phyloP scores from a whole-genome alignment of 2,888 invertebrate species.

The Drosophila mimetica region DNA sequence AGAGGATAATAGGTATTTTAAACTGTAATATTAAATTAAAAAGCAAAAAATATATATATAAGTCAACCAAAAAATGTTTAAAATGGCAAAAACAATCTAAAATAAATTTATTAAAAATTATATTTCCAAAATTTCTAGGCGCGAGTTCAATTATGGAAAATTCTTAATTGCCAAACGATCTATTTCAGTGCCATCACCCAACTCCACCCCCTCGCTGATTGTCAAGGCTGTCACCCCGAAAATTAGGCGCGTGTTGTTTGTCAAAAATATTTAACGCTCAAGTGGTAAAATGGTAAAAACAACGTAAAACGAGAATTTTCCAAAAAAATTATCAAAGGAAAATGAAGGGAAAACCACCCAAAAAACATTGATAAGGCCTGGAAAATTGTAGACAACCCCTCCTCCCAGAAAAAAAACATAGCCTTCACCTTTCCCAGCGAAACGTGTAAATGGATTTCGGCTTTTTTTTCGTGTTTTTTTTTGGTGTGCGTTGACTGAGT shows the following conservation, averaged over 20 bases:
- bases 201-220: background rate
- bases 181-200: constrained; percentile 10
- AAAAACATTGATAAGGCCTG: constrained; percentile 63
- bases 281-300: constrained; percentile 66
- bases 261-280: constrained; percentile 70
- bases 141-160: constrained; percentile 20
- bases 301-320: constrained; percentile 41
- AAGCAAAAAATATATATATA: background rate
- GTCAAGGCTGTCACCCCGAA: background rate
- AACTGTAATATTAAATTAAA: no score
- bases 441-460: constrained; percentile 74
- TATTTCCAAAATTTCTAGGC: no score
- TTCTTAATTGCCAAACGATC: constrained; percentile 36
- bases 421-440: constrained; percentile 47
- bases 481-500: constrained; percentile 68
- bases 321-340: constrained; percentile 73
- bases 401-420: constrained; percentile 8
- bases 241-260: constrained; percentile 58
- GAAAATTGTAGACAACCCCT: background rate
- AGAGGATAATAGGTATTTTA: background rate
- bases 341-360: constrained; percentile 51
- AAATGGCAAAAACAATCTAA: no score
- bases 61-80: no score
- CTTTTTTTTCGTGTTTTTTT: background rate
- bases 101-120: no score